Evolutionary conservation across 2,888 invertebrate genomes (phyloP), one percentile per base, ranked within the genome.

Genomic region (Mactromeris polynyma): DNA sequence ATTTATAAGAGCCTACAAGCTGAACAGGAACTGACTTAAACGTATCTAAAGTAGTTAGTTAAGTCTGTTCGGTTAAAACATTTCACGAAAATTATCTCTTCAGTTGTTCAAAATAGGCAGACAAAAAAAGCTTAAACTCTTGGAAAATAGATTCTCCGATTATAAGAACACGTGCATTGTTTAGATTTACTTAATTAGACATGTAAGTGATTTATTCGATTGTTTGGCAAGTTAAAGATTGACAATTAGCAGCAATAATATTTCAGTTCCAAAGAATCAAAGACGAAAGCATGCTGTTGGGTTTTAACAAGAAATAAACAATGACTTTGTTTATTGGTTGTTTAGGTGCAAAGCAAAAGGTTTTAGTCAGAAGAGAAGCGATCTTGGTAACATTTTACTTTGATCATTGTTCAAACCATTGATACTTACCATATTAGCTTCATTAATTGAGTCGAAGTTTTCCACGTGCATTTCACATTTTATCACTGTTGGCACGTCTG

Each of bases 361-460:
- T 26, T 9, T 64, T 64, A 26, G 58, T 1, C n/a, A 26, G 26
- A 26, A 64, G n/a, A 26, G 26, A 64, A 64, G 26, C 26, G 11
- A 2, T 17, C 58, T 1, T 21, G 26, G 9, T 26, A 64, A 64
- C 58, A 64, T 11, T 64, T 26, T 64, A 26, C 58, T 64, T 64
- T 64, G 58, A 64, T 64, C 58, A 26, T 26, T 64, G 58, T 64
- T n/a, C 9, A 26, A 64, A 64, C 26, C 11, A 64, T 26, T 64
- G 26, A 64, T 38, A 87, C 95, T 89, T 92, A 96, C 96, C 96
- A 96, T 96, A 46, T 94, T 94, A 11, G 95, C 95, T 90, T 96
- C 96, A 85, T 94, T 95, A 40, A 96, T 94, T 7, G 94, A 94
- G 83, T 96, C 96, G 58, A 96, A 95, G 83, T 95, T 96, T 81